A percentile compares a stretch with the other conserved stretches of the same genome.
These are phyloP conservation scores for Chelonus insularis DNA, from an alignment of 1,140 invertebrate species.

Conservation along the genomic window DNA sequence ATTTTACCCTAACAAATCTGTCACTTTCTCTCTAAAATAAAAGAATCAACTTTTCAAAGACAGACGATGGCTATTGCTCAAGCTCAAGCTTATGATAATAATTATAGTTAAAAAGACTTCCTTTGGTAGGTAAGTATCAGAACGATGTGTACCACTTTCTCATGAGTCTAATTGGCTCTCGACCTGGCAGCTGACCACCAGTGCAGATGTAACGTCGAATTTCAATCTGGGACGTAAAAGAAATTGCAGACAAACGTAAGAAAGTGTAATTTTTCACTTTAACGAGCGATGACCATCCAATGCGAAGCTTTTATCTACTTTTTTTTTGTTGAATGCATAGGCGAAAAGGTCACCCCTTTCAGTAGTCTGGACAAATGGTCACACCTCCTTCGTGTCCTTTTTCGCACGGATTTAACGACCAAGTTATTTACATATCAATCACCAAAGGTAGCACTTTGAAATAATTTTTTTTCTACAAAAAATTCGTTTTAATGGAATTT, in stretches of 20 bases:
- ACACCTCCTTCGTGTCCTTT: no score
- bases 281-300: slow-evolving; percentile 41
- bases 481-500: no score
- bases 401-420: no score
- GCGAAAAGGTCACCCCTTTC: background rate
- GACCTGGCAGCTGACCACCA: slow-evolving; percentile 32
- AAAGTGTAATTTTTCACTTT: slow-evolving; percentile 46
- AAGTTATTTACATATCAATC: no score
- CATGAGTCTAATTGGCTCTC: slow-evolving; percentile 29
- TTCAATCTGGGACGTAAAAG: slow-evolving; percentile 29
- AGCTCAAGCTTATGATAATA: slow-evolving; percentile 24
- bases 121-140: slow-evolving; percentile 17
- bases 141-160: slow-evolving; percentile 28
- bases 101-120: slow-evolving; percentile 25
- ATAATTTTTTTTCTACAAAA: no score
- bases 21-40: background rate
- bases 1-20: no score
- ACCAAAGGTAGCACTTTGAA: no score
- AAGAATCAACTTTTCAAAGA: slow-evolving; percentile 1
- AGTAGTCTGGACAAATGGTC: background rate
- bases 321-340: background rate
- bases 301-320: slow-evolving; percentile 7
- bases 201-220: slow-evolving; percentile 26
- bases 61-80: slow-evolving; percentile 14
- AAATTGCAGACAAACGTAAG: slow-evolving; percentile 14